A percentile compares a stretch with the other conserved stretches of the same genome.
Conservation (phyloP, 1,140 invertebrate genomes). For the Drusus annulatus region DNA sequence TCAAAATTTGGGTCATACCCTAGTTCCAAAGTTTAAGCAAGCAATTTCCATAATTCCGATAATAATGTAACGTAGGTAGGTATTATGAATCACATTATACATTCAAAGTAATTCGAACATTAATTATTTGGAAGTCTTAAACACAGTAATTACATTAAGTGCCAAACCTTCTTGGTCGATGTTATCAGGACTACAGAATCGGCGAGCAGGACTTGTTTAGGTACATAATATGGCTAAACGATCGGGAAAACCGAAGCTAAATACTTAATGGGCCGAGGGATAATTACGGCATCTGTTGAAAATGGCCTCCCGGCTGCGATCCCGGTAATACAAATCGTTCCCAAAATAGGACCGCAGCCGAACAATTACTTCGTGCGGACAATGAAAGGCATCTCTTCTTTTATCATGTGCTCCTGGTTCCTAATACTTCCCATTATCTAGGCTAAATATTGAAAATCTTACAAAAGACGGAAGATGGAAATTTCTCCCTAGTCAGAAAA, state of each 20-base stretch:
- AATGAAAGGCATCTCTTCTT: conserved; percentile 56
- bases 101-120: neutral
- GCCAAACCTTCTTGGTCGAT: conserved; percentile 5
- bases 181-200: conserved; percentile 48
- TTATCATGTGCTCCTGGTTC: conserved; percentile 51
- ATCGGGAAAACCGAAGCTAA: conserved; percentile 46
- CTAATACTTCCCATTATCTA: conserved; percentile 4
- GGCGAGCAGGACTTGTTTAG: conserved; percentile 50
- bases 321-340: conserved; percentile 57
- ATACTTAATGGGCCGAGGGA: conserved; percentile 57
- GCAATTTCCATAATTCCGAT: no score
- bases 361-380: conserved; percentile 52
- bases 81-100: no score
- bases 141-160: conserved; percentile 18
- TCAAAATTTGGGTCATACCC: no score
- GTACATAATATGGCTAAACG: conserved; percentile 29
- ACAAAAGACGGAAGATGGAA: neutral
- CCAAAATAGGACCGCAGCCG: conserved; percentile 53
- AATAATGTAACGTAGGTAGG: no score
- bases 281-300: conserved; percentile 55
- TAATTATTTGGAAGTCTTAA: conserved; percentile 22
- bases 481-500: neutral
- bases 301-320: conserved; percentile 52
- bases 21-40: no score
- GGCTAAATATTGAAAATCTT: conserved; percentile 53